These are phyloP conservation scores for Masticophis lateralis DNA, from an alignment of 2,797 vertebrate species.

Conservation along the genomic window DNA sequence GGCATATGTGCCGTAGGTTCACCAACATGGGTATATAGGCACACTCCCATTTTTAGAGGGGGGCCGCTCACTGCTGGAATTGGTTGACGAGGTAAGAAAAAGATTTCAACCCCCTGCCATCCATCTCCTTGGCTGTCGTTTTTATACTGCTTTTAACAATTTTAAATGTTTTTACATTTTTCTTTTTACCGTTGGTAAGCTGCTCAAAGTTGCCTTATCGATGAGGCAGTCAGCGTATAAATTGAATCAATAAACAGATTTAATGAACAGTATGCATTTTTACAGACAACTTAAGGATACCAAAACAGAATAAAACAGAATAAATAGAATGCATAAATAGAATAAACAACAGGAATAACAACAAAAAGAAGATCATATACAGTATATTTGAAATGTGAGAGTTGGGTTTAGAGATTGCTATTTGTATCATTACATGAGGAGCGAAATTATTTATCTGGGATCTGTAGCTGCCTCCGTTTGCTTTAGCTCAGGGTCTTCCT, in stretches of 20 bases:
- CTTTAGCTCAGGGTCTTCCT: conserved; percentile 17
- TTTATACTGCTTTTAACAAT: background rate
- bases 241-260: background rate
- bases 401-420: background rate
- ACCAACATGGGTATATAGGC: too few relatives aligned
- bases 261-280: background rate
- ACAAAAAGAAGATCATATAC: background rate
- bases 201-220: background rate
- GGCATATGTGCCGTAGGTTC: too few relatives aligned
- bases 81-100: background rate
- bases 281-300: background rate
- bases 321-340: background rate
- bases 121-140: background rate
- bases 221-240: background rate
- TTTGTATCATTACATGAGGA: background rate
- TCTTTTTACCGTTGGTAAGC: background rate
- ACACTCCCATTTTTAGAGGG: background rate
- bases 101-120: background rate
- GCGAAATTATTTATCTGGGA: background rate
- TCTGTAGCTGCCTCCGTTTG: background rate
- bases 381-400: background rate
- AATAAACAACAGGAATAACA: background rate
- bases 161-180: background rate
- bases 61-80: background rate
- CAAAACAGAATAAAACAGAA: background rate